Conservation (phyloP, 1,140 invertebrate species). For the Scaptomyza pallida region DNA sequence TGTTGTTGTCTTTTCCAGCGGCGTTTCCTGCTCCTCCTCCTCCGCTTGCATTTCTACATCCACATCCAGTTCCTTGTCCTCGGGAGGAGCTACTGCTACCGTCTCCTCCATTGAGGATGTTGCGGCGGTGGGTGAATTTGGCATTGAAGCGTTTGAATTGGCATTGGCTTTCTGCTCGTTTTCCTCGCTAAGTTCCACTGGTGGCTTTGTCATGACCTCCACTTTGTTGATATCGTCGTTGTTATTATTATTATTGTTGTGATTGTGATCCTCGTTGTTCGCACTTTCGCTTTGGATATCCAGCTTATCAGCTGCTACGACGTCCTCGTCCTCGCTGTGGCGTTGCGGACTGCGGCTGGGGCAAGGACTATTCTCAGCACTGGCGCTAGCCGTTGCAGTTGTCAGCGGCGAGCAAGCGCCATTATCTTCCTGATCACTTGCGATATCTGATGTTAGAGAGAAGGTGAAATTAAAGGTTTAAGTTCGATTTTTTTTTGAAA, state of each 20-base stretch:
- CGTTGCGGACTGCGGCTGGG: constrained; percentile 59
- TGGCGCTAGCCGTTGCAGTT: constrained; percentile 64
- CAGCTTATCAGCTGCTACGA: background rate
- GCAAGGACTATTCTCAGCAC: constrained; percentile 50
- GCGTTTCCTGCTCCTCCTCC: constrained; percentile 14
- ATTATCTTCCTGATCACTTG: constrained; percentile 81
- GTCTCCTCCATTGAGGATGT: constrained; percentile 55
- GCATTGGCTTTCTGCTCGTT: constrained; percentile 21
- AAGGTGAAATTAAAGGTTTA: no score
- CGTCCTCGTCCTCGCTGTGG: constrained; percentile 39
- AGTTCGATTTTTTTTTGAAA: no score
- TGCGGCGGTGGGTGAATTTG: constrained; percentile 85
- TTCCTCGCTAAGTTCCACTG: constrained; percentile 30
- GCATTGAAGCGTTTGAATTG: constrained; percentile 45
- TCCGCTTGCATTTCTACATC: constrained; percentile 53
- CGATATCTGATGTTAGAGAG: no score
- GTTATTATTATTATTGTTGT: constrained; percentile 37
- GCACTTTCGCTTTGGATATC: constrained; percentile 11
- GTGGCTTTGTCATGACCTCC: constrained; percentile 57
- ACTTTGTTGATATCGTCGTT: constrained; percentile 61
- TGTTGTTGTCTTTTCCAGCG: background rate
- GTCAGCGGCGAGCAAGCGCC: constrained; percentile 74
- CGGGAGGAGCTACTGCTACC: constrained; percentile 63
- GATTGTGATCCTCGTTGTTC: constrained; percentile 85
- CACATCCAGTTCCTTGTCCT: constrained; percentile 50